Evolutionary conservation across 2,888 invertebrate genomes (phyloP).

Genomic region (Ferrisia virgata): DNA sequence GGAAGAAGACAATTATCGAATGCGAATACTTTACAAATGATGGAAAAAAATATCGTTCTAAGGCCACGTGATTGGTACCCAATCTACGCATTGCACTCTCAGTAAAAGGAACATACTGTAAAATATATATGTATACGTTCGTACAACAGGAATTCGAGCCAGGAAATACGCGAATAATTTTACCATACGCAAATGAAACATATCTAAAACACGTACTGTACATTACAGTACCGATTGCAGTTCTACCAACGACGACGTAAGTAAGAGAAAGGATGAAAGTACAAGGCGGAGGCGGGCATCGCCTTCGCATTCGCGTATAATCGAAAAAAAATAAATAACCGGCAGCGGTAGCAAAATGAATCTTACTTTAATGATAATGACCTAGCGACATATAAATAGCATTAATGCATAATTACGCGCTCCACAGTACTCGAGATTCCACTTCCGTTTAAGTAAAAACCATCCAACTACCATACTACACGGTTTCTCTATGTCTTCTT

Average conservation of each 20-base stretch:
- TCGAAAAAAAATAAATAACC: slow-evolving; percentile 1
- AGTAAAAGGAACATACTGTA: too few species aligned
- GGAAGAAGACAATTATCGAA: too few species aligned
- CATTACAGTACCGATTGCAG: background rate
- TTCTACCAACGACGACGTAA: too few species aligned
- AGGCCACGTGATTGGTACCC: too few species aligned
- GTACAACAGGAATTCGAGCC: too few species aligned
- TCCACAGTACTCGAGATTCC: background rate
- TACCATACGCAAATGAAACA: background rate
- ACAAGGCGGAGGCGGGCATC: background rate
- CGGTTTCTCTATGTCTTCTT: background rate
- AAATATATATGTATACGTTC: too few species aligned
- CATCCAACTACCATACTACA: too few species aligned
- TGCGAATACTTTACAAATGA: too few species aligned
- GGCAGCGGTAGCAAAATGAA: background rate
- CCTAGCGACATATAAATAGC: slow-evolving; percentile 37
- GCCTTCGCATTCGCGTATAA: background rate
- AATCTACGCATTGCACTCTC: too few species aligned
- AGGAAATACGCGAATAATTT: background rate
- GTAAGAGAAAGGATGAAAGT: slow-evolving; percentile 6
- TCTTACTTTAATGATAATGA: slow-evolving; percentile 33
- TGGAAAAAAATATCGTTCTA: too few species aligned
- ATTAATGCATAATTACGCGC: slow-evolving; percentile 24
- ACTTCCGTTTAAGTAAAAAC: slow-evolving; percentile 1
- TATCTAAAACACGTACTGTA: too few species aligned